Evolutionary conservation across 1,140 invertebrate genomes (phyloP).

Genomic region (Sarcophaga bullata): DNA sequence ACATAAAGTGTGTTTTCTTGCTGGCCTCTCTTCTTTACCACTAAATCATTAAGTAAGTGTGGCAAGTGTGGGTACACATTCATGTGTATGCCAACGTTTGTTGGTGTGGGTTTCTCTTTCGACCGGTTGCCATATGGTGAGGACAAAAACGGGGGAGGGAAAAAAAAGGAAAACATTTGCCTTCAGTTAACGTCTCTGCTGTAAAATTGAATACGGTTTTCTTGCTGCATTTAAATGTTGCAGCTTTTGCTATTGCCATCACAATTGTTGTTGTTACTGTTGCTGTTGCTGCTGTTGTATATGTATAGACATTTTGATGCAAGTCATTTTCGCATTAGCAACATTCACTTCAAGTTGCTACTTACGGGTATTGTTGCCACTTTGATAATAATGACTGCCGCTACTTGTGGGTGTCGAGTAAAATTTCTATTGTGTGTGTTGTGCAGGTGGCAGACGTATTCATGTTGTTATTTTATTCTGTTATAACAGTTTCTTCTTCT

Average conservation of each 20-base stretch:
- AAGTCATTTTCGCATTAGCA: constrained; percentile 47
- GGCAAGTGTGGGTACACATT: background rate
- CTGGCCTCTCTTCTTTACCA: too few species aligned
- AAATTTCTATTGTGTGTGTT: background rate
- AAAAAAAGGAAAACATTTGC: too few species aligned
- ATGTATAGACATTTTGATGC: constrained; percentile 43
- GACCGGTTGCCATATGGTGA: background rate
- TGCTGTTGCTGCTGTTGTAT: too few species aligned
- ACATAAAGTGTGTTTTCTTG: background rate
- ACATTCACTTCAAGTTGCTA: constrained; percentile 30
- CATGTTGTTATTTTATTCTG: too few species aligned
- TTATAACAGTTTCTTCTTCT: too few species aligned
- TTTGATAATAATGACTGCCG: constrained; percentile 37
- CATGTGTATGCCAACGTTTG: too few species aligned
- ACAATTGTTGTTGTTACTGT: background rate
- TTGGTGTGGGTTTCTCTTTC: background rate
- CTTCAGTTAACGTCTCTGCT: too few species aligned
- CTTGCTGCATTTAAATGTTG: background rate
- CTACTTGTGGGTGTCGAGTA: constrained; percentile 28
- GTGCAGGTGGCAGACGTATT: too few species aligned
- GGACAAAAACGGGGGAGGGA: too few species aligned
- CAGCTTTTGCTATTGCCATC: background rate
- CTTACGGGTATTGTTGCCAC: constrained; percentile 42
- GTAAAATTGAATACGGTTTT: background rate
- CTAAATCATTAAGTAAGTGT: background rate